Evolutionary conservation across 2,888 invertebrate species (phyloP).

Genomic region (Mantis religiosa): DNA sequence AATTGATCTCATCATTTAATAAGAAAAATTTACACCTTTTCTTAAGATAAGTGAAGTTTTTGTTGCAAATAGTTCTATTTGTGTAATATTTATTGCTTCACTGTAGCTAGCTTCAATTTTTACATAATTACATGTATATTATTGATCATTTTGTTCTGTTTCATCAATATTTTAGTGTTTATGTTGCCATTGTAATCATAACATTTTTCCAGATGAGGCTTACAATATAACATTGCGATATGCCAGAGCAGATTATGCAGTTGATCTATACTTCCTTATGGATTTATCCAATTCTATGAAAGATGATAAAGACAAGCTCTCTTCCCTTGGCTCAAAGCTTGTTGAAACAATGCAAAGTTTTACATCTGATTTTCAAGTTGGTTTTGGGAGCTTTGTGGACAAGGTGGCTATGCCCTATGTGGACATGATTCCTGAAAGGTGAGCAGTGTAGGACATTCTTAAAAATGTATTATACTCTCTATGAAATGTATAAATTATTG

Average conservation of each 20-base stretch:
- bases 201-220: conserved; percentile 62
- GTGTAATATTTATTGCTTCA: too few relatives aligned
- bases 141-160: too few relatives aligned
- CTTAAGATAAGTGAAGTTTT: too few relatives aligned
- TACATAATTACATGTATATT: too few relatives aligned
- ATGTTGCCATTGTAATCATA: neutral
- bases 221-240: conserved; percentile 70
- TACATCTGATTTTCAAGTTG: conserved; percentile 87
- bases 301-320: conserved; percentile 94
- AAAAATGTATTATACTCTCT: too few relatives aligned
- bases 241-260: conserved; percentile 92
- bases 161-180: conserved; percentile 17
- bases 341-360: conserved; percentile 86
- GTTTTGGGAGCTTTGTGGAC: conserved; percentile 94
- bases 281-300: conserved; percentile 98
- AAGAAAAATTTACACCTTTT: too few relatives aligned
- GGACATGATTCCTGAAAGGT: neutral
- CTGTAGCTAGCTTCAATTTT: too few relatives aligned
- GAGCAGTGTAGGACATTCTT: neutral
- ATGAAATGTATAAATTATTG: too few relatives aligned
- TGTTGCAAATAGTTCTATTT: too few relatives aligned
- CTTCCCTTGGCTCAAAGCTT: conserved; percentile 75
- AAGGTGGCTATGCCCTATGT: conserved; percentile 89
- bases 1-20: too few relatives aligned
- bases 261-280: conserved; percentile 98